These are phyloP conservation scores for Chelon labrosus DNA, from an alignment of 2,797 vertebrate species.

Conservation along the genomic window DNA sequence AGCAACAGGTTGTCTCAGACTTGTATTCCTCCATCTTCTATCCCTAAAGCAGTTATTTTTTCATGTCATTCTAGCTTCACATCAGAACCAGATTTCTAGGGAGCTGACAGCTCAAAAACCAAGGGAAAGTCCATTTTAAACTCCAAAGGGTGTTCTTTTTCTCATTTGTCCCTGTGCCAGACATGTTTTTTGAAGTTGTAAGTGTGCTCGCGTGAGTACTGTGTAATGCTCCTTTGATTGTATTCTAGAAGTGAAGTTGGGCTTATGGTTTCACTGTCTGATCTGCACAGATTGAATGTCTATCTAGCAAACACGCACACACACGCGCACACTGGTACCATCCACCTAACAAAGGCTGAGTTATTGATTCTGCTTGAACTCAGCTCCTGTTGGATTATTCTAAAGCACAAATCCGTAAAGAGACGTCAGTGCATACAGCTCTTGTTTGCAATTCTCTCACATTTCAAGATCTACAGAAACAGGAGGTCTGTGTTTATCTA, in stretches of 20 bases:
- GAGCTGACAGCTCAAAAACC: background rate
- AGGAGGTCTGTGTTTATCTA: background rate
- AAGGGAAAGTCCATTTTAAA: background rate
- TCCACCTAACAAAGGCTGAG: background rate
- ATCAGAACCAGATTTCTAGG: background rate
- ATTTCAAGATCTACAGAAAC: background rate
- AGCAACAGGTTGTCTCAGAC: background rate
- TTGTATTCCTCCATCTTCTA: background rate
- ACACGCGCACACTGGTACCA: background rate
- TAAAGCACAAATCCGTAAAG: slow-evolving; percentile 10
- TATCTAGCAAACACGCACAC: background rate
- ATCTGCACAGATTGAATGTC: background rate
- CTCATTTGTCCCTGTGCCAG: background rate
- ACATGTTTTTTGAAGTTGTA: background rate
- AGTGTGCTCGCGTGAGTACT: background rate
- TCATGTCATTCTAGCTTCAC: background rate
- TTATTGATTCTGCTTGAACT: slow-evolving; percentile 12
- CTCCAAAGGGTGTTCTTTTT: background rate
- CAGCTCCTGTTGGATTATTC: slow-evolving; percentile 27
- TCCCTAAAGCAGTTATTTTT: background rate
- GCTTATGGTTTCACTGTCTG: background rate
- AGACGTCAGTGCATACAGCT: slow-evolving; percentile 15
- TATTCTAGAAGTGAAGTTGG: background rate
- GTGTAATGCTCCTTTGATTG: background rate
- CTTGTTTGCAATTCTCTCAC: slow-evolving; percentile 5